phyloP scores from a whole-genome alignment of 1,140 invertebrate species.

The Drosophila rufa region DNA sequence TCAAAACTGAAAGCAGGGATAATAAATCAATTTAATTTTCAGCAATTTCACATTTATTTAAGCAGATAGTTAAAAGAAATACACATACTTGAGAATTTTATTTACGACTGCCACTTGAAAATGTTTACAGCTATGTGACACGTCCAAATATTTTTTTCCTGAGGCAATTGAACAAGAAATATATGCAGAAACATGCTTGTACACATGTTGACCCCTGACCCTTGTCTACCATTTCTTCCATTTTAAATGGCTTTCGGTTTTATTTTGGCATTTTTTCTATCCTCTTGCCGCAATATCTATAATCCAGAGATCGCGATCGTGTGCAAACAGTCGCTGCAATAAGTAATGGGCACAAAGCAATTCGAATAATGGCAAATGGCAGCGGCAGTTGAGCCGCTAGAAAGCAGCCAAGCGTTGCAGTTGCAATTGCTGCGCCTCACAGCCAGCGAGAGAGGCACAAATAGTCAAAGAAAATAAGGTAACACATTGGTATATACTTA shows the following conservation, averaged over 20 bases:
- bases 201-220: slow-evolving; percentile 15
- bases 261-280: slow-evolving; percentile 7
- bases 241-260: not conserved
- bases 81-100: not conserved
- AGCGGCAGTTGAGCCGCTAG: slow-evolving; percentile 56
- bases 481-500: not conserved
- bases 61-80: slow-evolving; percentile 1
- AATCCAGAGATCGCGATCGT: slow-evolving; percentile 44
- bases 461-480: slow-evolving; percentile 2
- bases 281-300: slow-evolving; percentile 24
- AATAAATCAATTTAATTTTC: not conserved
- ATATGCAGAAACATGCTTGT: not conserved
- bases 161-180: not conserved
- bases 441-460: slow-evolving; percentile 1
- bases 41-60: not conserved
- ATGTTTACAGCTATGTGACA: slow-evolving; percentile 13
- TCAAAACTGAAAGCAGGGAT: not conserved
- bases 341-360: slow-evolving; percentile 77
- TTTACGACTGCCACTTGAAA: slow-evolving; percentile 12
- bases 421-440: slow-evolving; percentile 25
- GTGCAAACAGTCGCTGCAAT: slow-evolving; percentile 61
- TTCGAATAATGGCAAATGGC: slow-evolving; percentile 74
- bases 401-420: slow-evolving; percentile 71
- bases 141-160: not conserved
- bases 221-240: not conserved